These are phyloP conservation scores for Steromphala cineraria DNA, from an alignment of 2,888 invertebrate species.

Conservation along the genomic window DNA sequence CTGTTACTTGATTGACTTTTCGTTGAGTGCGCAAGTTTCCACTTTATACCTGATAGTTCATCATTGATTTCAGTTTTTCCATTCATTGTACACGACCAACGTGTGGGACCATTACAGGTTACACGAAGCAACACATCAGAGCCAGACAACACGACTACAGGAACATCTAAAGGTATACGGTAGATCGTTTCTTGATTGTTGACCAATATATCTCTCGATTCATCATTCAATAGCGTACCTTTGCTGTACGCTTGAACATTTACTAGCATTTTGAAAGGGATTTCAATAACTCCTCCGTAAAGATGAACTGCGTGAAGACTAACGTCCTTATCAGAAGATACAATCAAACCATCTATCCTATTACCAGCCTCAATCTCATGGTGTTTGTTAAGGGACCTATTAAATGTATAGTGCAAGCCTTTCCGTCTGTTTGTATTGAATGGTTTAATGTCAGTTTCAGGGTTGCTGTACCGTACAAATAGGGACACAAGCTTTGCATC, in stretches of 20 bases:
- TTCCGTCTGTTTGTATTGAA: background rate
- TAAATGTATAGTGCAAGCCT: too few relatives aligned
- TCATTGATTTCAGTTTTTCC: background rate
- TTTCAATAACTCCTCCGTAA: background rate
- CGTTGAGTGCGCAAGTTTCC: background rate
- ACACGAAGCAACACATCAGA: too few relatives aligned
- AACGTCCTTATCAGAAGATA: background rate
- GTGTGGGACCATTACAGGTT: too few relatives aligned
- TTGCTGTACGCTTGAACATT: too few relatives aligned
- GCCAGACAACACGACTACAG: too few relatives aligned
- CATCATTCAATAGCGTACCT: too few relatives aligned
- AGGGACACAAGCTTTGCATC: background rate
- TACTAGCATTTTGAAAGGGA: too few relatives aligned
- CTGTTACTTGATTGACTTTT: background rate
- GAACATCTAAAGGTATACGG: too few relatives aligned
- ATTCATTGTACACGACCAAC: background rate
- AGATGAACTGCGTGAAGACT: background rate
- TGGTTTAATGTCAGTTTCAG: background rate
- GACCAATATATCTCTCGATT: too few relatives aligned
- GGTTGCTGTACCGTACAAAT: background rate
- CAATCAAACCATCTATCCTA: background rate
- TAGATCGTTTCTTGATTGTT: too few relatives aligned
- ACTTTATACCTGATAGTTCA: background rate
- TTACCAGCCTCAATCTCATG: too few relatives aligned
- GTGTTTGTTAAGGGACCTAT: too few relatives aligned